Evolutionary conservation across 2,888 invertebrate species (phyloP).

Genomic region (Folsomia candida): DNA sequence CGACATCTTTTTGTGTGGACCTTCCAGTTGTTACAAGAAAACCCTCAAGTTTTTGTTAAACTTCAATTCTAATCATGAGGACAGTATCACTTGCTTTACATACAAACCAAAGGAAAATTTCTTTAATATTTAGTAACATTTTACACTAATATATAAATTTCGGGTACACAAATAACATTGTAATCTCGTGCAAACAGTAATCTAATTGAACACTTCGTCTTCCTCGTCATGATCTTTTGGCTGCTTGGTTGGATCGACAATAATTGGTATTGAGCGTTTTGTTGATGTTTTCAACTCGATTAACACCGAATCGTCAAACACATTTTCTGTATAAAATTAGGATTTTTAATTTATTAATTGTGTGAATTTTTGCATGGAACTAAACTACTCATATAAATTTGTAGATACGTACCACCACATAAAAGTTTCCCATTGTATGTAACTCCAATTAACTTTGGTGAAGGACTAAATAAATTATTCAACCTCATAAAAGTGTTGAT

Average conservation of each 20-base stretch:
- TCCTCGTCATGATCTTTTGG: conserved; percentile 23
- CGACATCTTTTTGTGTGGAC: conserved; percentile 26
- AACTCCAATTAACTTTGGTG: conserved; percentile 34
- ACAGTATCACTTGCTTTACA: not conserved
- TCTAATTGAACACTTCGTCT: not conserved
- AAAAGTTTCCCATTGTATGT: conserved; percentile 34
- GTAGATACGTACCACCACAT: conserved; percentile 43
- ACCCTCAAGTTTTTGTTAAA: conserved; percentile 1
- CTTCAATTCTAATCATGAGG: not conserved
- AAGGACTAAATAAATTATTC: conserved; percentile 16
- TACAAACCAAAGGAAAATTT: conserved; percentile 7
- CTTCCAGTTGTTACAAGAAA: conserved; percentile 25
- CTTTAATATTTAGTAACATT: not conserved
- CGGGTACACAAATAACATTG: not conserved
- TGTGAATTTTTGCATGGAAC: too few relatives aligned
- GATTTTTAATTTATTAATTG: conserved; percentile 10
- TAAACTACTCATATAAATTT: not conserved
- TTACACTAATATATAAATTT: too few relatives aligned
- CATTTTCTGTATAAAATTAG: conserved; percentile 13
- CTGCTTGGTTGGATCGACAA: conserved; percentile 15
- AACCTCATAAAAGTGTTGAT: conserved; percentile 37
- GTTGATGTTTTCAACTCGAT: conserved; percentile 8
- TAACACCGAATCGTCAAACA: conserved; percentile 14
- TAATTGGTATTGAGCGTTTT: conserved; percentile 10
- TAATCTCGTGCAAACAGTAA: not conserved